Evolutionary conservation across 2,888 invertebrate species (phyloP).

Genomic region (Coleophora flavipennella): DNA sequence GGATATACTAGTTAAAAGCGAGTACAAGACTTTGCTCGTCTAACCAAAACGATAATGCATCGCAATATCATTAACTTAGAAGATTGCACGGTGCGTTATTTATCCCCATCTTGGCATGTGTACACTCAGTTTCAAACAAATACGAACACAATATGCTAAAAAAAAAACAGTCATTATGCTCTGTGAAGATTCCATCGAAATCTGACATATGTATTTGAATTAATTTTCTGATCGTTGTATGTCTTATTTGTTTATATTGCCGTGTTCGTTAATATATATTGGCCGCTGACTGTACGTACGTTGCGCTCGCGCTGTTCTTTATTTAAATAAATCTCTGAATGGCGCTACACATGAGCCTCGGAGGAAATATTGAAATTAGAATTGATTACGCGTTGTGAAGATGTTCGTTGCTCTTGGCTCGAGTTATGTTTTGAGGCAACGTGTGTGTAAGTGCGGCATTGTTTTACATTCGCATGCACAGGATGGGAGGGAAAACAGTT

Average conservation of each 20-base stretch:
- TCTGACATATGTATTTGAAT: not conserved
- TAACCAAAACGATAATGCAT: conserved; percentile 27
- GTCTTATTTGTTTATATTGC: conserved; percentile 2
- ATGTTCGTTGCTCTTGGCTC: conserved; percentile 12
- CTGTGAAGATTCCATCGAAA: not conserved
- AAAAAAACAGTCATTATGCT: too few species aligned
- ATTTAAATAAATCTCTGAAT: conserved; percentile 20
- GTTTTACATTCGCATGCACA: conserved; percentile 29
- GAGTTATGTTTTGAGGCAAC: conserved; percentile 30
- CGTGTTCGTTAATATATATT: too few species aligned
- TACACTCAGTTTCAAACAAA: not conserved
- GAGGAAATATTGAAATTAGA: conserved; percentile 24
- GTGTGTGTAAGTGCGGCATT: conserved; percentile 42
- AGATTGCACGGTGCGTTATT: conserved; percentile 47
- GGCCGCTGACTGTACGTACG: too few species aligned
- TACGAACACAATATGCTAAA: too few species aligned
- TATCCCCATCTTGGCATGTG: conserved; percentile 27
- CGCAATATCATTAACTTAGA: conserved; percentile 50
- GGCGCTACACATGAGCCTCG: conserved; percentile 19
- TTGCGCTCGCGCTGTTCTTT: conserved; percentile 28
- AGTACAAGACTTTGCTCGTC: too few species aligned
- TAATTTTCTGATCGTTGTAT: not conserved
- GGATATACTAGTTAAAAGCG: too few species aligned
- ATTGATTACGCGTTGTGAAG: conserved; percentile 32
- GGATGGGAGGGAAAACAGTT: too few species aligned